Conservation (phyloP, 2,888 invertebrate genomes). For the Agrilus cyanescens region DNA sequence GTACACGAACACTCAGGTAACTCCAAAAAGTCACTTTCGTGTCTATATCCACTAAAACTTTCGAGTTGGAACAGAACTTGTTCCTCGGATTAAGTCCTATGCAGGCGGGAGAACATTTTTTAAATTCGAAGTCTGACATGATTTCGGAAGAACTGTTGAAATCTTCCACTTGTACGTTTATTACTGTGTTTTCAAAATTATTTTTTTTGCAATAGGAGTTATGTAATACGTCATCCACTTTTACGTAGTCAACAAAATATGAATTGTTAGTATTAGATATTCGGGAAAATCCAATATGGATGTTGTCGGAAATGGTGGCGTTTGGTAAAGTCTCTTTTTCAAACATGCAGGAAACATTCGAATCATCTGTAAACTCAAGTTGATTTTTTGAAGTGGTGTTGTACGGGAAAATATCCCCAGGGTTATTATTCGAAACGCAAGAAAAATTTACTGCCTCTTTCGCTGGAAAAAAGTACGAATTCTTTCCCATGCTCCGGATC, state of each 20-base stretch:
- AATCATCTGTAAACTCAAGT: neutral
- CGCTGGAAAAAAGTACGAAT: constrained; percentile 50
- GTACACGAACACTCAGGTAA: constrained; percentile 51
- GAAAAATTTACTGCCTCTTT: constrained; percentile 38
- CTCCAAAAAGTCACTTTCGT: constrained; percentile 59
- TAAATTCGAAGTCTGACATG: too few species aligned
- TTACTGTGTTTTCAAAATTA: constrained; percentile 32
- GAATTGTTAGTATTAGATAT: constrained; percentile 14
- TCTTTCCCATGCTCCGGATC: constrained; percentile 43
- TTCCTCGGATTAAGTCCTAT: constrained; percentile 44
- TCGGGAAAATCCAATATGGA: constrained; percentile 14
- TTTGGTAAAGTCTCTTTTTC: constrained; percentile 1
- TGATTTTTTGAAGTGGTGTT: neutral
- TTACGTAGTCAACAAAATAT: constrained; percentile 17
- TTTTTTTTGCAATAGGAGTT: constrained; percentile 18
- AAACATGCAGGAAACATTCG: constrained; percentile 7
- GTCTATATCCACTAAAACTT: constrained; percentile 49
- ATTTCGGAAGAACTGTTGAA: too few species aligned
- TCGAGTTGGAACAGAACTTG: constrained; percentile 46
- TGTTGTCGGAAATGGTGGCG: neutral
- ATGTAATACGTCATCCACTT: constrained; percentile 12
- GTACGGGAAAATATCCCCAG: neutral
- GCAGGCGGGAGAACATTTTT: constrained; percentile 46
- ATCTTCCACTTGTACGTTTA: too few species aligned
- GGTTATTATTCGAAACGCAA: constrained; percentile 16